A percentile compares a stretch with the other conserved stretches of the same genome.
Evolutionary conservation across 1,140 invertebrate species (phyloP).

Genomic region (Bursaphelenchus mucronatus): DNA sequence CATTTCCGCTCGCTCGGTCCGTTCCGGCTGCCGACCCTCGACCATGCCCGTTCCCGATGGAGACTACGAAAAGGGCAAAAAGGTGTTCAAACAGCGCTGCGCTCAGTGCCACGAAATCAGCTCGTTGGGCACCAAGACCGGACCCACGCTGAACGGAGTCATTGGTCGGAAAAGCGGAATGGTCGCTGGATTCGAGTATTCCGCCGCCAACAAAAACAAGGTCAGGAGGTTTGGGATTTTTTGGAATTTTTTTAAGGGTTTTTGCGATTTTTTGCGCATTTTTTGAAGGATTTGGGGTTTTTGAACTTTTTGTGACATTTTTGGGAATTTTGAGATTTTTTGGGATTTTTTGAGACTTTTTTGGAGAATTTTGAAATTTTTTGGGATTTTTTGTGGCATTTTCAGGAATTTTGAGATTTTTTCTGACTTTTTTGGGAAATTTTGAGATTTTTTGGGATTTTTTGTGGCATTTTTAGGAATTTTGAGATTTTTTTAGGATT

Average conservation of each 20-base stretch:
- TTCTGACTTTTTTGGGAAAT: too few relatives aligned
- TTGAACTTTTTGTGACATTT: too few relatives aligned
- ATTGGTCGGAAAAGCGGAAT: slow-evolving; percentile 92
- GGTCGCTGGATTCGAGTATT: slow-evolving; percentile 85
- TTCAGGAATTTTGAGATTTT: neutral
- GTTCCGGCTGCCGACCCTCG: neutral
- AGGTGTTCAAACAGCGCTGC: slow-evolving; percentile 88
- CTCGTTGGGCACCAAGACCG: slow-evolving; percentile 72
- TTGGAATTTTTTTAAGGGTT: neutral
- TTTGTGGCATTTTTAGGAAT: too few relatives aligned
- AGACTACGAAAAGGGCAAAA: slow-evolving; percentile 92
- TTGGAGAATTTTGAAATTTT: too few relatives aligned
- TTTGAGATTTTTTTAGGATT: too few relatives aligned
- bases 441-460: too few relatives aligned
- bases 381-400: too few relatives aligned
- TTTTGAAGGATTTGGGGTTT: too few relatives aligned
- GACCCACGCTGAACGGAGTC: slow-evolving; percentile 86
- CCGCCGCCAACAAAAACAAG: slow-evolving; percentile 93
- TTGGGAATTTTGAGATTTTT: neutral
- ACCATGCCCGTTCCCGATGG: slow-evolving; percentile 64
- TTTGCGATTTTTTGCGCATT: neutral
- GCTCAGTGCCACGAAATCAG: slow-evolving; percentile 92
- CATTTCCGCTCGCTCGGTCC: too few relatives aligned
- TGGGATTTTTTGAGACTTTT: too few relatives aligned
- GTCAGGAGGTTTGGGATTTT: slow-evolving; percentile 54